These are phyloP conservation scores for Chaunax sp. DNA, from an alignment of 2,797 vertebrate genomes.

Conservation along the genomic window DNA sequence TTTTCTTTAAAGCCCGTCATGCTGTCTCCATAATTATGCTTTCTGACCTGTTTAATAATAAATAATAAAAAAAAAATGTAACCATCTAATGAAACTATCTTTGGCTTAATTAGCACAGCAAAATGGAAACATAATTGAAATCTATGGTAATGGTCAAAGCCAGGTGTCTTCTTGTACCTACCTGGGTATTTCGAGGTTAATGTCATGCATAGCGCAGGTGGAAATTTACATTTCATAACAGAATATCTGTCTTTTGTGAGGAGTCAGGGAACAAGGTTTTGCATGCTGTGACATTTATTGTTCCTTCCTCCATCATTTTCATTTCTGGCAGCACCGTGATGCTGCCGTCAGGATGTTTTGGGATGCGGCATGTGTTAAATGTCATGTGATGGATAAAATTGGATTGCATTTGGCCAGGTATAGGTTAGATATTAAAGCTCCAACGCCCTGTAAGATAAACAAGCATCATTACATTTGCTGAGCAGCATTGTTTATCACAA, in stretches of 20 bases:
- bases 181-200: slow-evolving; percentile 55
- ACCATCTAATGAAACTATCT: too few relatives aligned
- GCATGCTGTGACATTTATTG: slow-evolving; percentile 60
- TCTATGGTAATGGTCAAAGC: too few relatives aligned
- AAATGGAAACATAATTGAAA: too few relatives aligned
- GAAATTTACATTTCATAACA: slow-evolving; percentile 60
- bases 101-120: too few relatives aligned
- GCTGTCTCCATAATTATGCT: too few relatives aligned
- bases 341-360: slow-evolving; percentile 57
- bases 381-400: slow-evolving; percentile 63
- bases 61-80: too few relatives aligned
- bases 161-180: slow-evolving; percentile 9
- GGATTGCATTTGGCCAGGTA: slow-evolving; percentile 60
- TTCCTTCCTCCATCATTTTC: slow-evolving; percentile 58
- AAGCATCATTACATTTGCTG: slow-evolving; percentile 28
- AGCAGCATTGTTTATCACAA: slow-evolving; percentile 31
- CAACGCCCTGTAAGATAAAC: slow-evolving; percentile 25
- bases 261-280: slow-evolving; percentile 23
- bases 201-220: slow-evolving; percentile 48
- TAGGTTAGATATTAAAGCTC: slow-evolving; percentile 41
- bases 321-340: slow-evolving; percentile 61
- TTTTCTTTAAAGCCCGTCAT: too few relatives aligned
- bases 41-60: too few relatives aligned
- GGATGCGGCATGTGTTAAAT: slow-evolving; percentile 58
- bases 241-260: background rate